A percentile compares a stretch with the other conserved stretches of the same genome.
Evolutionary conservation across 2,113 vertebrate species (phyloP).

Genomic region (Haemorhous mexicanus): DNA sequence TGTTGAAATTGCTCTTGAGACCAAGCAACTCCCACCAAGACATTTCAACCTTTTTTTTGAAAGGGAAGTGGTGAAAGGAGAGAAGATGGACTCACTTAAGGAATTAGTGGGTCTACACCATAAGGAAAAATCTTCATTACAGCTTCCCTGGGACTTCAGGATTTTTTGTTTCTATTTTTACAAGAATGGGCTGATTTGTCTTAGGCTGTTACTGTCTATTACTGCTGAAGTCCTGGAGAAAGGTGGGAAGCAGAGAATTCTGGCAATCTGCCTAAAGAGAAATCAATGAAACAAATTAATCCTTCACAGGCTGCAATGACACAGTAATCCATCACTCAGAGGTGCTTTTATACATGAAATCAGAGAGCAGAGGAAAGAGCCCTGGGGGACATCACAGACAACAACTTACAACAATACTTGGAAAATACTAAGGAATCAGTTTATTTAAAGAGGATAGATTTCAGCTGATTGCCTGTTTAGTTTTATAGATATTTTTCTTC

Average conservation of each 20-base stretch:
- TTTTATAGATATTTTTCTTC: constrained; percentile 77
- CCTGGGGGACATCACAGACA: constrained; percentile 86
- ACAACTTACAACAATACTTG: constrained; percentile 85
- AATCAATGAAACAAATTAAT: constrained; percentile 99
- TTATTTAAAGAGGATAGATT: constrained; percentile 85
- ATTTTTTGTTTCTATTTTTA: constrained; percentile 91
- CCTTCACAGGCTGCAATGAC: constrained; percentile 98
- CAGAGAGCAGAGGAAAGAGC: constrained; percentile 86
- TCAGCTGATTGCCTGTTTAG: constrained; percentile 79
- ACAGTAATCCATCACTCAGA: constrained; percentile 99
- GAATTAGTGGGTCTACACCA: background rate
- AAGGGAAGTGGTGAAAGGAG: background rate
- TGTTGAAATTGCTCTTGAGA: background rate
- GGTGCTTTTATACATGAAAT: constrained; percentile 98
- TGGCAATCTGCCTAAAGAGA: constrained; percentile 99
- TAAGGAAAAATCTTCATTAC: constrained; percentile 26
- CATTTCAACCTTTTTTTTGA: background rate
- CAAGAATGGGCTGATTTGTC: constrained; percentile 96
- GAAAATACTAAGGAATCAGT: constrained; percentile 83
- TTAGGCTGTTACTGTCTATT: constrained; percentile 99
- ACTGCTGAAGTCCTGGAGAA: constrained; percentile 91
- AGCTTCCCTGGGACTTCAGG: constrained; percentile 62
- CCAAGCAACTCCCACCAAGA: background rate
- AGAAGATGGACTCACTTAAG: background rate
- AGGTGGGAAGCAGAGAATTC: constrained; percentile 98